Percentiles rank a stretch among this genome's conserved stretches.
phyloP scores from a whole-genome alignment of 2,888 invertebrate genomes.

The Frankliniella fusca region DNA sequence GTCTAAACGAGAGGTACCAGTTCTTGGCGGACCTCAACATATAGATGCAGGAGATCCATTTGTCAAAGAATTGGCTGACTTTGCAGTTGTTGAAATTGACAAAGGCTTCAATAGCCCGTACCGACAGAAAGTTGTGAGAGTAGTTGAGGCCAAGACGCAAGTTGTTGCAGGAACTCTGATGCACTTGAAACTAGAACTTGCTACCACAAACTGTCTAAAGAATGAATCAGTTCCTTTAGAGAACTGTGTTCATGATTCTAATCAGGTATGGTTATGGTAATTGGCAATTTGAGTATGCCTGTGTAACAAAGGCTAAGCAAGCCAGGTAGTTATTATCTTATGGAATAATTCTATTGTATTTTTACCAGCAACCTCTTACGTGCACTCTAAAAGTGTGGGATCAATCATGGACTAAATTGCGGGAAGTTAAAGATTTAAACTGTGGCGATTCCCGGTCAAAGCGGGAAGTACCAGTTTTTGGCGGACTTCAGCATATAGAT shows the following conservation, averaged over 20 bases:
- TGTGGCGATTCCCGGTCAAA: constrained; percentile 30
- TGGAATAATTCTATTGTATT: not conserved
- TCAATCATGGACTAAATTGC: constrained; percentile 38
- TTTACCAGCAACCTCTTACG: not conserved
- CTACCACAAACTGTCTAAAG: constrained; percentile 54
- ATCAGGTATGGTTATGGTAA: constrained; percentile 35
- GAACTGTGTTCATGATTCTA: constrained; percentile 34
- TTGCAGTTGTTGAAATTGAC: constrained; percentile 38
- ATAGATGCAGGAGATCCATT: constrained; percentile 40
- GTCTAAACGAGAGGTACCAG: not conserved
- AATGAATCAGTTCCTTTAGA: constrained; percentile 37
- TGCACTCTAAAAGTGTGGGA: constrained; percentile 35
- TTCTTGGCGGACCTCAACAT: constrained; percentile 30
- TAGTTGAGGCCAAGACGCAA: constrained; percentile 36
- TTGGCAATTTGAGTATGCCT: constrained; percentile 35
- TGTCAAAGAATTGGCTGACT: constrained; percentile 39
- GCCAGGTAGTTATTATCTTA: constrained; percentile 27
- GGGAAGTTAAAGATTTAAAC: constrained; percentile 36
- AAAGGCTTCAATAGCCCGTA: constrained; percentile 34
- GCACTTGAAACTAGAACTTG: constrained; percentile 57
- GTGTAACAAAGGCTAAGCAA: constrained; percentile 32
- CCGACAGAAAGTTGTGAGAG: constrained; percentile 32
- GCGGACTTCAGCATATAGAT: constrained; percentile 35
- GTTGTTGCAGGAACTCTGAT: constrained; percentile 55
- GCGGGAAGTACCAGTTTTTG: constrained; percentile 15